These are phyloP conservation scores for Busseola fusca DNA, from an alignment of 2,888 invertebrate genomes.

Conservation along the genomic window DNA sequence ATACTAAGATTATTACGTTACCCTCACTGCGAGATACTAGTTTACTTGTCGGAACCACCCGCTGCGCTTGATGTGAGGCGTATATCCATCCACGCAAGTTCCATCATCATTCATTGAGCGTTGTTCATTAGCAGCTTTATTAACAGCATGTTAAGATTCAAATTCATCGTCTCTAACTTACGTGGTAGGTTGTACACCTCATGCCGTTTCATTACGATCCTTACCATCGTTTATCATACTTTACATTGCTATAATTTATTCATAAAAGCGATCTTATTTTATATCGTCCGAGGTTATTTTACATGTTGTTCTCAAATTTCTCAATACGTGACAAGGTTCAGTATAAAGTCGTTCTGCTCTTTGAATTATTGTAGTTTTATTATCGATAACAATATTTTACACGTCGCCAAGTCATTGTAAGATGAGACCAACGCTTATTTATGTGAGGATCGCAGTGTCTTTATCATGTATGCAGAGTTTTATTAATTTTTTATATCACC, in stretches of 20 bases:
- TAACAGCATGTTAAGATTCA: slow-evolving; percentile 62
- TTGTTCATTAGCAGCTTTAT: slow-evolving; percentile 69
- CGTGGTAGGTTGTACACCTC: slow-evolving; percentile 76
- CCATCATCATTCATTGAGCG: slow-evolving; percentile 67
- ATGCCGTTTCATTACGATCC: slow-evolving; percentile 85
- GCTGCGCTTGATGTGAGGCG: slow-evolving; percentile 87
- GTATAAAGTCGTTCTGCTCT: slow-evolving; percentile 75
- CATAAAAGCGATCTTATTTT: slow-evolving; percentile 83
- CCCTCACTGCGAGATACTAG: slow-evolving; percentile 83
- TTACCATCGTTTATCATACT: slow-evolving; percentile 88
- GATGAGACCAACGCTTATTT: slow-evolving; percentile 78
- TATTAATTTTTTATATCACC: slow-evolving; percentile 68
- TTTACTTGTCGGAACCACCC: slow-evolving; percentile 85
- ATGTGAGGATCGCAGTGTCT: slow-evolving; percentile 73
- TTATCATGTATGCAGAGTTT: slow-evolving; percentile 71
- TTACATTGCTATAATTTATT: slow-evolving; percentile 88
- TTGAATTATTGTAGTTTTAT: slow-evolving; percentile 83
- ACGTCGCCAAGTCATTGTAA: slow-evolving; percentile 84
- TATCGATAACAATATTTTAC: slow-evolving; percentile 86
- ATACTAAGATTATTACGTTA: slow-evolving; percentile 86
- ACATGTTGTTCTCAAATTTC: slow-evolving; percentile 85
- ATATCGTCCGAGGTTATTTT: slow-evolving; percentile 81
- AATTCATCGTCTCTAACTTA: slow-evolving; percentile 62
- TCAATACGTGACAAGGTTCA: slow-evolving; percentile 84
- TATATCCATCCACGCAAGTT: slow-evolving; percentile 77